phyloP scores from a whole-genome alignment of 2,888 invertebrate genomes.

The Lypha dubia region DNA sequence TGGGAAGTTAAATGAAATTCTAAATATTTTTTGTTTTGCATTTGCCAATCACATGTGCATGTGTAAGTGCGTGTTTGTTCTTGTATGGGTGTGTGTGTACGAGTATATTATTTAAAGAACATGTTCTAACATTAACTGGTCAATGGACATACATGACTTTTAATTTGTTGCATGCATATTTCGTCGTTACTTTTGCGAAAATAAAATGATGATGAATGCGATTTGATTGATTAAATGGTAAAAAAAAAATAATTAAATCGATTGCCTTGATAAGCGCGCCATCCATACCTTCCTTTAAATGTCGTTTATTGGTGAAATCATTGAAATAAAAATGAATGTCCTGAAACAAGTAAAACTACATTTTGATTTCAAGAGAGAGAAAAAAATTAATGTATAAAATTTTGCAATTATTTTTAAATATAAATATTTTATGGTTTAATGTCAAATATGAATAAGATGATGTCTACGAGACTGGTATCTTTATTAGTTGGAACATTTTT shows the following conservation, averaged over 20 bases:
- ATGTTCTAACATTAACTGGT: slow-evolving; percentile 65
- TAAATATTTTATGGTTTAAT: not conserved
- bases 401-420: slow-evolving; percentile 9
- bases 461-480: too few relatives aligned
- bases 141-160: slow-evolving; percentile 65
- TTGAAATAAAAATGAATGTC: slow-evolving; percentile 29
- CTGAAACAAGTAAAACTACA: slow-evolving; percentile 38
- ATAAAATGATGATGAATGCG: slow-evolving; percentile 43
- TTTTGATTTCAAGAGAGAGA: not conserved
- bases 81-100: not conserved
- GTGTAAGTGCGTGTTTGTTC: not conserved
- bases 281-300: slow-evolving; percentile 42
- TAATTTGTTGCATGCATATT: slow-evolving; percentile 62
- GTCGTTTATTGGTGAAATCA: slow-evolving; percentile 31
- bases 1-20: slow-evolving; percentile 61
- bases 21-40: not conserved
- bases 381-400: too few relatives aligned
- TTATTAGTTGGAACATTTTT: too few relatives aligned
- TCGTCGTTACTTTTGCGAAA: slow-evolving; percentile 1
- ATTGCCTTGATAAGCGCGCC: slow-evolving; percentile 57
- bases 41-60: not conserved
- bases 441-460: not conserved
- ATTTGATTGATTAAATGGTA: slow-evolving; percentile 68
- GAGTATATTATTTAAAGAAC: slow-evolving; percentile 53
- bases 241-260: slow-evolving; percentile 68